phyloP scores from a whole-genome alignment of 2,797 vertebrate species.

The Phoebastria nigripes region DNA sequence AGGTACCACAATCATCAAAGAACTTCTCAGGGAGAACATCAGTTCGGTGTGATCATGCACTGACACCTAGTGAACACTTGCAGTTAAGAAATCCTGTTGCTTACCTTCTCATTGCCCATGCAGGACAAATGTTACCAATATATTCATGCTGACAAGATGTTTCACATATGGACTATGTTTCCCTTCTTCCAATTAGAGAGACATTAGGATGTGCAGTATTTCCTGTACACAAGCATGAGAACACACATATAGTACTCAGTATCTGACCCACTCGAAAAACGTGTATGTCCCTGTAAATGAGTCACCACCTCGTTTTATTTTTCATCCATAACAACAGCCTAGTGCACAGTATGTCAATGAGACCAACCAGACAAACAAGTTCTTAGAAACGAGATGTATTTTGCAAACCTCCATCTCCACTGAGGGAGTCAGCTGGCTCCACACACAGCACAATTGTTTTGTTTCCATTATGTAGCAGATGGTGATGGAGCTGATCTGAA shows the following conservation, averaged over 20 bases:
- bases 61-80: conserved; percentile 69
- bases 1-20: not conserved
- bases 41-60: not conserved
- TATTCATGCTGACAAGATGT: not conserved
- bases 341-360: not conserved
- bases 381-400: not conserved
- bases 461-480: conserved; percentile 45
- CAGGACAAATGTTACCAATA: not conserved
- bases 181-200: not conserved
- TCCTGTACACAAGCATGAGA: not conserved
- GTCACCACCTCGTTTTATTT: not conserved
- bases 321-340: not conserved
- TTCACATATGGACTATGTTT: not conserved
- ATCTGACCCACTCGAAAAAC: not conserved
- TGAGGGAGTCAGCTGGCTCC: not conserved
- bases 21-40: not conserved
- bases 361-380: not conserved
- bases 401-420: not conserved
- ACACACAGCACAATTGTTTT: conserved; percentile 2
- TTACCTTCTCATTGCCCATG: not conserved
- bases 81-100: not conserved
- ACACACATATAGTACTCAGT: not conserved
- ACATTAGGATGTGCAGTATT: not conserved
- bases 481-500: conserved; percentile 49
- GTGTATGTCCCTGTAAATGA: accelerated